phyloP scores from a whole-genome alignment of 2,113 vertebrate species.

The Toxostoma redivivum region DNA sequence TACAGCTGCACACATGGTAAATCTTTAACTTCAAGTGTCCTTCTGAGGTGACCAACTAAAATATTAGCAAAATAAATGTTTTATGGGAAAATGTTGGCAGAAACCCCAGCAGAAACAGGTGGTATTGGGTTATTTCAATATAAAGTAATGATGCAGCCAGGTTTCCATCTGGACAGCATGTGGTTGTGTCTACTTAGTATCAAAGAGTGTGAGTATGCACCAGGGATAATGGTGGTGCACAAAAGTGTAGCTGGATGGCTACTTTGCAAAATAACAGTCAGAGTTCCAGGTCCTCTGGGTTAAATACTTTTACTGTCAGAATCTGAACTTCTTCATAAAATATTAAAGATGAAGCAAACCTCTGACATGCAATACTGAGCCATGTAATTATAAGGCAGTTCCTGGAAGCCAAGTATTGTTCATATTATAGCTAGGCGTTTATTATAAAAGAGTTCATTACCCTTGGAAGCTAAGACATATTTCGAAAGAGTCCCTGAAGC shows the following conservation, averaged over 20 bases:
- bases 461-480: conserved; percentile 69
- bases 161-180: conserved; percentile 86
- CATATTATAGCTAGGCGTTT: conserved; percentile 67
- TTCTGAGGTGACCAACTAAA: conserved; percentile 85
- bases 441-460: conserved; percentile 80
- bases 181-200: conserved; percentile 79
- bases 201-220: conserved; percentile 80
- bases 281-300: conserved; percentile 76
- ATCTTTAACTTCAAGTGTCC: conserved; percentile 83
- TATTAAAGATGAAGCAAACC: conserved; percentile 76
- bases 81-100: conserved; percentile 89
- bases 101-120: conserved; percentile 84
- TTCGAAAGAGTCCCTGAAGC: conserved; percentile 61
- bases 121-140: conserved; percentile 94
- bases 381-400: conserved; percentile 69
- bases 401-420: conserved; percentile 73
- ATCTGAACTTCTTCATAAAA: conserved; percentile 82
- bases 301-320: conserved; percentile 81
- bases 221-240: conserved; percentile 72
- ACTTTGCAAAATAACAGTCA: conserved; percentile 78
- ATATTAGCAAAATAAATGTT: conserved; percentile 86
- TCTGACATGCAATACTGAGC: conserved; percentile 73
- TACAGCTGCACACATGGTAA: conserved; percentile 75
- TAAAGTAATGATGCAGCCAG: conserved; percentile 91
- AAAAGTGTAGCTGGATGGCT: conserved; percentile 77